Conservation (phyloP, 1,140 invertebrate genomes). For the Dysdera silvatica region DNA sequence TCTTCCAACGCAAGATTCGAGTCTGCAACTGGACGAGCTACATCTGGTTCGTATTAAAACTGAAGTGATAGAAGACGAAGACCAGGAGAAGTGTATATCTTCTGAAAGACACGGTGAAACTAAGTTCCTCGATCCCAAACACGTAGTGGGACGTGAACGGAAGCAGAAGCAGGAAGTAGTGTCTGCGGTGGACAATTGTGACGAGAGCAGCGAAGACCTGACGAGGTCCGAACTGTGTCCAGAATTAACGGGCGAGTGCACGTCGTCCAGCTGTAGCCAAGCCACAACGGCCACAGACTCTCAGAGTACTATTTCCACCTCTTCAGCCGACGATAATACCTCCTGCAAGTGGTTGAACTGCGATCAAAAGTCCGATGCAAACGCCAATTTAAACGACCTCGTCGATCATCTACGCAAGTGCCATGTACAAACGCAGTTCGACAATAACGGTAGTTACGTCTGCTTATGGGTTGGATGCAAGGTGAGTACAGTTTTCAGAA, state of each 20-base stretch:
- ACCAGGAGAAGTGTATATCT: too few species aligned
- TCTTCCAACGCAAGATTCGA: too few species aligned
- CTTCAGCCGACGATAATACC: slow-evolving; percentile 5
- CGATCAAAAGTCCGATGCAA: neutral
- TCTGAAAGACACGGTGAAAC: too few species aligned
- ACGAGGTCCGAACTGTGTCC: neutral
- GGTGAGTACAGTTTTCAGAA: too few species aligned
- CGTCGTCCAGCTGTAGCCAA: slow-evolving; percentile 8
- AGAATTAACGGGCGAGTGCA: slow-evolving; percentile 3
- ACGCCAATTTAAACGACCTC: slow-evolving; percentile 9
- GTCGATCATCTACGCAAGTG: slow-evolving; percentile 19
- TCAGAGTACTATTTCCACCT: neutral
- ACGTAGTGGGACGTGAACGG: neutral
- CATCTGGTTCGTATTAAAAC: too few species aligned
- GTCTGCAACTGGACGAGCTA: too few species aligned
- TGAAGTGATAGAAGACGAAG: too few species aligned
- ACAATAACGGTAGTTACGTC: slow-evolving; percentile 5
- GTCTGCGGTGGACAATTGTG: neutral
- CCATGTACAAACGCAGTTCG: slow-evolving; percentile 14
- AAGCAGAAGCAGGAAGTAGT: neutral
- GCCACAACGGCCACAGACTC: neutral
- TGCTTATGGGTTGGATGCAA: slow-evolving; percentile 41
- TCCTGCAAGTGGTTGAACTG: slow-evolving; percentile 22
- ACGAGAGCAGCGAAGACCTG: neutral
- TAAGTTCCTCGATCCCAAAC: too few species aligned